Percentiles rank a stretch among this genome's conserved stretches.
These are phyloP conservation scores for Myotis findleyi DNA, from an alignment of 2,797 vertebrate genomes.

Conservation along the genomic window DNA sequence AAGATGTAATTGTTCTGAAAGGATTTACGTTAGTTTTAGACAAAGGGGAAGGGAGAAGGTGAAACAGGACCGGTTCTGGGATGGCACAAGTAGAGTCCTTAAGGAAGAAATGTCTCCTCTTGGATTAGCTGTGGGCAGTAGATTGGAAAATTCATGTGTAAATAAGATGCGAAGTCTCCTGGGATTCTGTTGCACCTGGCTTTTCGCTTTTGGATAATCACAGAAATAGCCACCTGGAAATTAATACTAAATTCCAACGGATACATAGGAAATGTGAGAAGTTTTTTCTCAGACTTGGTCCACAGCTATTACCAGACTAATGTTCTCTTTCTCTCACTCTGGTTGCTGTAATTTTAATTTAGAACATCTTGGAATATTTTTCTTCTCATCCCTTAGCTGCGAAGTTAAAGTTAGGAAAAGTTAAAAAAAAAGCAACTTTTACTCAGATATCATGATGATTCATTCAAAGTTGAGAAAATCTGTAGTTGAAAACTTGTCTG, in stretches of 20 bases:
- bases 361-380: neutral
- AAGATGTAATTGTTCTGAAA: neutral
- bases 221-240: neutral
- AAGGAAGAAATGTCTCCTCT: neutral
- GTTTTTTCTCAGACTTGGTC: neutral
- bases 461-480: conserved; percentile 39
- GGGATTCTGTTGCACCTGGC: neutral
- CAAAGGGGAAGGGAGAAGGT: neutral
- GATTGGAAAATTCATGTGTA: neutral
- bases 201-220: neutral
- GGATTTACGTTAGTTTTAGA: neutral
- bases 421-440: conserved; percentile 5
- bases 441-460: neutral
- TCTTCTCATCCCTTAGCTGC: neutral
- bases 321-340: neutral
- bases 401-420: neutral
- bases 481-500: conserved; percentile 1
- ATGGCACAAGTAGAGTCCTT: neutral
- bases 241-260: neutral
- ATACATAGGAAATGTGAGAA: neutral
- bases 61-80: neutral
- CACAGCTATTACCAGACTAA: neutral
- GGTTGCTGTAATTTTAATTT: neutral
- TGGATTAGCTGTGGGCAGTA: neutral
- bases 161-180: neutral